phyloP scores from a whole-genome alignment of 2,113 vertebrate species.

The Psilopogon haemacephalus region DNA sequence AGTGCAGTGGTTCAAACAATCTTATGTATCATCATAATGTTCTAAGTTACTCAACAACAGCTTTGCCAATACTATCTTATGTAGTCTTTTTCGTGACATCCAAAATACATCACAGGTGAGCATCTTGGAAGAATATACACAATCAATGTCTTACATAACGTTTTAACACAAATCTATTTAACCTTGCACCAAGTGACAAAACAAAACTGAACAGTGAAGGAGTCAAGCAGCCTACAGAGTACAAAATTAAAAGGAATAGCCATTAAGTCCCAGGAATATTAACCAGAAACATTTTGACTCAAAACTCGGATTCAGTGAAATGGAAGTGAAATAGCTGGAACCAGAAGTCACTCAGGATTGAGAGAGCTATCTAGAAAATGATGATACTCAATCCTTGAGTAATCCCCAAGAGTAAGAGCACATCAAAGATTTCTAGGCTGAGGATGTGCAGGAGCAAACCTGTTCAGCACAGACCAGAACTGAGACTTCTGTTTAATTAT shows the following conservation, averaged over 20 bases:
- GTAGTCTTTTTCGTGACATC: neutral
- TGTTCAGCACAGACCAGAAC: neutral
- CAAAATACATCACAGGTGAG: neutral
- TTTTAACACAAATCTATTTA: neutral
- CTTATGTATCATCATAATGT: neutral
- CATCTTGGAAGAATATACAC: neutral
- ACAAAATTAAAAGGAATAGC: neutral
- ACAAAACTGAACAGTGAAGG: neutral
- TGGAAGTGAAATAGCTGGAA: neutral
- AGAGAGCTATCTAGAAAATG: neutral
- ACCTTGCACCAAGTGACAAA: neutral
- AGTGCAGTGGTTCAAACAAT: fast-evolving
- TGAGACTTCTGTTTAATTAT: neutral
- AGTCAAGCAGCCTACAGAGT: neutral
- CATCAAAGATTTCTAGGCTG: neutral
- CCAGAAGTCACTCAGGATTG: neutral
- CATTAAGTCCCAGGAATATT: neutral
- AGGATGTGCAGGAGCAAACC: neutral
- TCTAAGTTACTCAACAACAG: neutral
- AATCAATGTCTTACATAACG: neutral
- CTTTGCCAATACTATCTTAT: neutral
- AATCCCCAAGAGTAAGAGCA: neutral
- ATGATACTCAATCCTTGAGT: neutral
- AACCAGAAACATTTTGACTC: neutral
- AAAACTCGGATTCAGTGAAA: neutral